Percentiles rank a stretch among this genome's conserved stretches.
Evolutionary conservation across 2,888 invertebrate species (phyloP).

Genomic region (Netelia fuscicornis): DNA sequence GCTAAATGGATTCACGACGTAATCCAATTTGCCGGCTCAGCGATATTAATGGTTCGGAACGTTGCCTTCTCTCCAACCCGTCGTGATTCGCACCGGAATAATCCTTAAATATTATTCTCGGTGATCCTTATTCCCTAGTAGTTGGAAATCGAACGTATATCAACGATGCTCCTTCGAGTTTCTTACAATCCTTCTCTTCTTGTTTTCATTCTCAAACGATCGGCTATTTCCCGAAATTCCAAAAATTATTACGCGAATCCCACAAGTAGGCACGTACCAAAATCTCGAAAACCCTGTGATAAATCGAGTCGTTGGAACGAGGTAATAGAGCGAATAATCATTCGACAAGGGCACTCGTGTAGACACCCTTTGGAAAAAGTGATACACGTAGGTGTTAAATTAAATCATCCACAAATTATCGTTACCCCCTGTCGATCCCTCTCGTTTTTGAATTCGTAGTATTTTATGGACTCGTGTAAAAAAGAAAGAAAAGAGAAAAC

Average conservation of each 20-base stretch:
- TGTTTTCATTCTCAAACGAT: slow-evolving; percentile 53
- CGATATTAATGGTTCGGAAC: slow-evolving; percentile 79
- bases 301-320: neutral
- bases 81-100: slow-evolving; percentile 73
- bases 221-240: slow-evolving; percentile 42
- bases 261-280: too few relatives aligned
- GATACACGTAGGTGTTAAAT: neutral
- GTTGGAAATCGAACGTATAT: slow-evolving; percentile 40
- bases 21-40: slow-evolving; percentile 79
- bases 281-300: neutral
- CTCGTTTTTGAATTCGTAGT: slow-evolving; percentile 24
- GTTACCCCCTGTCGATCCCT: neutral
- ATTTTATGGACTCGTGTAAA: slow-evolving; percentile 18
- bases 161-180: neutral
- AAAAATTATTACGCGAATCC: slow-evolving; percentile 24
- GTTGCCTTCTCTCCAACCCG: slow-evolving; percentile 63
- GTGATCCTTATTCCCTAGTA: slow-evolving; percentile 42
- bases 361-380: neutral
- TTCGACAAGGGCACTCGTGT: neutral
- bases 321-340: neutral
- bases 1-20: slow-evolving; percentile 77
- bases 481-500: slow-evolving; percentile 12
- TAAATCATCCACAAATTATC: slow-evolving; percentile 11
- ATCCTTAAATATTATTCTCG: slow-evolving; percentile 77
- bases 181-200: slow-evolving; percentile 8